Evolutionary conservation across 2,113 vertebrate species (phyloP).

Genomic region (Lampris incognitus): DNA sequence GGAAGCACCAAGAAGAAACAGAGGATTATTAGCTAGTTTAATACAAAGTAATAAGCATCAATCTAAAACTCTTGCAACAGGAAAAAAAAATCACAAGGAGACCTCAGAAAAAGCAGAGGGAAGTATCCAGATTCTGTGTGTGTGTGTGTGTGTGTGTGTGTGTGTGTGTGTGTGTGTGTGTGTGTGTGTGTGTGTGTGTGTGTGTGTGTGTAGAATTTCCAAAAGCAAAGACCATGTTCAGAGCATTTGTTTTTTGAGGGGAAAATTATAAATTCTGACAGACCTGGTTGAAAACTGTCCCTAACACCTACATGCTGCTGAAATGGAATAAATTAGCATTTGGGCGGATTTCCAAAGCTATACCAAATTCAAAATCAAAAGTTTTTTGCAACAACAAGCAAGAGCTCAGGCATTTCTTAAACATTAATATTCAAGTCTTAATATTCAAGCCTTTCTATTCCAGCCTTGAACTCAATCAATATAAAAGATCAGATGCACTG

Average conservation of each 20-base stretch:
- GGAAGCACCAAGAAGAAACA: constrained; percentile 67
- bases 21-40: constrained; percentile 27
- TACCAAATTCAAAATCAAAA: constrained; percentile 20
- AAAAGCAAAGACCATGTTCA: not conserved
- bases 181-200: too few relatives aligned
- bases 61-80: constrained; percentile 23
- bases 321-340: not conserved
- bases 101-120: not conserved
- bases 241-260: not conserved
- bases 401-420: constrained; percentile 13
- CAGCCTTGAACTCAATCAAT: constrained; percentile 13
- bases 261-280: not conserved
- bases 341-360: constrained; percentile 13
- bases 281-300: constrained; percentile 3
- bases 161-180: too few relatives aligned
- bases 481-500: not conserved
- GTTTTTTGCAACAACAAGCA: constrained; percentile 5
- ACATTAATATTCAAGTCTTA: constrained; percentile 2
- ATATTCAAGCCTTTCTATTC: constrained; percentile 27
- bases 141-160: too few relatives aligned
- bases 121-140: not conserved
- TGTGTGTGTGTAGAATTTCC: too few relatives aligned
- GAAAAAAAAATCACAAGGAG: not conserved
- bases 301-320: not conserved
- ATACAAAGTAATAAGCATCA: constrained; percentile 18